A percentile compares a stretch with the other conserved stretches of the same genome.
These are phyloP conservation scores for Procambarus virginalis DNA, from an alignment of 1,140 invertebrate genomes.

Conservation along the genomic window DNA sequence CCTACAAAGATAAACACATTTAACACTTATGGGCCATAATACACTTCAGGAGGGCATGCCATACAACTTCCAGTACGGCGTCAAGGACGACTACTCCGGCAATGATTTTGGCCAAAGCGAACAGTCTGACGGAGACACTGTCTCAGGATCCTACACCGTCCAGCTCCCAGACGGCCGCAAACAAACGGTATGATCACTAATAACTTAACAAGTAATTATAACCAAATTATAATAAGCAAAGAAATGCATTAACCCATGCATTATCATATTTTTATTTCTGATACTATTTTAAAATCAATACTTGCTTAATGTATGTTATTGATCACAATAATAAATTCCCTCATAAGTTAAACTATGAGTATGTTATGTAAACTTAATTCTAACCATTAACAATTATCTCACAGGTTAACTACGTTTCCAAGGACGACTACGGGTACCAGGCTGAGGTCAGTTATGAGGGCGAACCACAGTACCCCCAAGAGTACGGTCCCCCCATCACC, in stretches of 20 bases:
- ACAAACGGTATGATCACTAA: constrained; percentile 75
- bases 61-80: constrained; percentile 70
- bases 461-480: constrained; percentile 32
- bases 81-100: constrained; percentile 70
- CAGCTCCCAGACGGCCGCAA: constrained; percentile 71
- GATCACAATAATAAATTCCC: too few species aligned
- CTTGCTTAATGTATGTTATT: too few species aligned
- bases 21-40: too few species aligned
- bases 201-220: too few species aligned
- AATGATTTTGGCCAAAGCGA: constrained; percentile 70
- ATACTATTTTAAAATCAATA: too few species aligned
- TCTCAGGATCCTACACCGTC: constrained; percentile 72
- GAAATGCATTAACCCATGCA: too few species aligned
- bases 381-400: too few species aligned
- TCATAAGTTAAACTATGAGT: too few species aligned
- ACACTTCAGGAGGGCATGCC: constrained; percentile 51
- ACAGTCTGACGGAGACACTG: constrained; percentile 71
- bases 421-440: constrained; percentile 28
- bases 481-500: constrained; percentile 34
- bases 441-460: constrained; percentile 38
- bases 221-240: too few species aligned
- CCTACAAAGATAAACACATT: too few species aligned
- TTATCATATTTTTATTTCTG: too few species aligned
- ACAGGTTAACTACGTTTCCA: constrained; percentile 45
- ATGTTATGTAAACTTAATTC: too few species aligned